Base-by-base conservation (phyloP, 2,113 vertebrate genomes). In the Trogon surrucura region DNA sequence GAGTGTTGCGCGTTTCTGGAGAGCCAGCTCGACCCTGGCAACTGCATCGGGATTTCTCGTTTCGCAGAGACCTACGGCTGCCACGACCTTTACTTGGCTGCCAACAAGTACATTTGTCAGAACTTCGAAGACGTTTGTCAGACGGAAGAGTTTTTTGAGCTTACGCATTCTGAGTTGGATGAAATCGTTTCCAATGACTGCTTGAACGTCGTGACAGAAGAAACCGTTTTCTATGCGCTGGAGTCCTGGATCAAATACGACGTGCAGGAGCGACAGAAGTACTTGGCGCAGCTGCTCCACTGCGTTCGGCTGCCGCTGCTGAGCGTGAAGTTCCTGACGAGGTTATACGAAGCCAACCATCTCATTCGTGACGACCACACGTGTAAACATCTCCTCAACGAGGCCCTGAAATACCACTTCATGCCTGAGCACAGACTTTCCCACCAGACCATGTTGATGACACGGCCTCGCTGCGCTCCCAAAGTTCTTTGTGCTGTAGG, bases 201-300 rank as follows among this genome's bases (percentile, higher is more conserved):
- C 97, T 97, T 99, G 90, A 99, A 99, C 83, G 99, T 99, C 58
- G 98, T 99, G 88, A 99, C 99, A 0, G 99, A 99, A 90, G 99
- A 99, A 96, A 98, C 98, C 2, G 99, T 99, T 54, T 99, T 99
- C 94, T 98, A 99, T 23, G 99, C 99, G 0, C 97, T 99, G 16
- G 99, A 99, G 89, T 98, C 99, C 25, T 99, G 99, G 99, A 98
- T 99, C 97, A 99, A 99, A 88, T 99, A 99, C 16, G 99, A 99
- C 16, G 98, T 98, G 80, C 98, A 98, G 48, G 99, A 99, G 96
- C 97, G 99, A 20, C 99, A 99, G 98, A 99, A 99, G 95, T 98
- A 99, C 96, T 96, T 99, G 90, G 98, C 99, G 1, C 99, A 98
- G 97, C 97, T 99, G 51, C 98, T 99, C 44, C 99, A 99, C 91